Percentiles rank a stretch among this genome's conserved stretches.
Conservation (phyloP, 2,113 vertebrate genomes). For the Grallaria varia region DNA sequence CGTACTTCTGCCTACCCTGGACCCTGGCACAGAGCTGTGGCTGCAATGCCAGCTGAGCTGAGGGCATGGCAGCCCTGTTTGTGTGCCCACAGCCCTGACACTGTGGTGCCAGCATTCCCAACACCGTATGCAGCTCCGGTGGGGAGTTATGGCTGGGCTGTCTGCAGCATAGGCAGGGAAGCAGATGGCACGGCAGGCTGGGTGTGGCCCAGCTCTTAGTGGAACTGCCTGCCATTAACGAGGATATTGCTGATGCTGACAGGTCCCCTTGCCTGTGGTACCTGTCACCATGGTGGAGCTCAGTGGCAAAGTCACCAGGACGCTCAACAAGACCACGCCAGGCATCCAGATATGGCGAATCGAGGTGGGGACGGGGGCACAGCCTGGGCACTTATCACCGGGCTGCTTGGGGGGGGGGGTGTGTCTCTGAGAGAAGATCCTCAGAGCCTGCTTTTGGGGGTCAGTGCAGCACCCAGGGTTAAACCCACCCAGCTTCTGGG, state of each 20-base stretch:
- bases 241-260: not conserved
- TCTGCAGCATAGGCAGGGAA: not conserved
- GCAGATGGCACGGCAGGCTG: not conserved
- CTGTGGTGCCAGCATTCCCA: accelerated
- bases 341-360: slow-evolving; percentile 90
- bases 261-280: not conserved
- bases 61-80: not conserved
- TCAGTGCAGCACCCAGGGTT: not conserved
- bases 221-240: not conserved
- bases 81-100: not conserved
- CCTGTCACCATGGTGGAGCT: slow-evolving; percentile 75
- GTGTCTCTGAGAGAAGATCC: not conserved
- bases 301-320: slow-evolving; percentile 72
- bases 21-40: accelerated
- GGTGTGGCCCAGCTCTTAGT: not conserved
- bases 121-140: accelerated
- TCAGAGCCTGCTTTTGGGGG: not conserved
- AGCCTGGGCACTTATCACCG: not conserved
- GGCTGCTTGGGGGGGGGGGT: not conserved
- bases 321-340: slow-evolving; percentile 81
- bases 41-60: not conserved
- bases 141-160: accelerated
- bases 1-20: accelerated
- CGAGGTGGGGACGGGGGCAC: slow-evolving; percentile 66
- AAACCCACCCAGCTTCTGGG: not conserved